Evolutionary conservation across 2,113 vertebrate species (phyloP).

Genomic region (Syrmaticus mikado): DNA sequence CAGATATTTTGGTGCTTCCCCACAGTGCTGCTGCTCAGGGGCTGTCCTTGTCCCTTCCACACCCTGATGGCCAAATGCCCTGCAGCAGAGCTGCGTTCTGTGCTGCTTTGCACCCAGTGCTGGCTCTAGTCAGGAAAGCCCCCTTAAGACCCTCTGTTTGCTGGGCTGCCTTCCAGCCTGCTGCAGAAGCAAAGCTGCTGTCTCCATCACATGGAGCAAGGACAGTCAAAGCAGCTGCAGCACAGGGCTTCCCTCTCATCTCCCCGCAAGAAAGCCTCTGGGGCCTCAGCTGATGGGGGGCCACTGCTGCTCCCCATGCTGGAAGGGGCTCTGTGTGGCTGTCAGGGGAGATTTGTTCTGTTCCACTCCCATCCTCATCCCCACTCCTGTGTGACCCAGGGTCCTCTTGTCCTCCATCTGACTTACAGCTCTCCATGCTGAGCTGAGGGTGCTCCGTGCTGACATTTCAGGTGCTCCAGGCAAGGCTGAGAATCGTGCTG

Average conservation of each 20-base stretch:
- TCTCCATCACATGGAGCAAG: background rate
- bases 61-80: accelerated
- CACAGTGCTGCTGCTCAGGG: background rate
- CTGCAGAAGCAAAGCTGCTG: background rate
- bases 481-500: background rate
- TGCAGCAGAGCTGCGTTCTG: background rate
- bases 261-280: background rate
- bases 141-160: background rate
- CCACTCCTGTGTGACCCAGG: accelerated
- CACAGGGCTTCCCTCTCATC: background rate
- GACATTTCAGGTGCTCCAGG: no score
- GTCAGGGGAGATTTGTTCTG: background rate
- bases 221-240: background rate
- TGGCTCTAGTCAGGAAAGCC: background rate
- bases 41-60: accelerated
- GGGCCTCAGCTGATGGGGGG: background rate
- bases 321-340: background rate
- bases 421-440: accelerated
- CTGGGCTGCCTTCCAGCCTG: background rate
- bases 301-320: background rate
- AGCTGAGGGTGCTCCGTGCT: background rate
- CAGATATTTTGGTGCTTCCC: background rate
- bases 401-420: accelerated
- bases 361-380: background rate
- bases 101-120: background rate